Base-by-base conservation (phyloP, 2,888 invertebrate genomes). In the Phania funesta region DNA sequence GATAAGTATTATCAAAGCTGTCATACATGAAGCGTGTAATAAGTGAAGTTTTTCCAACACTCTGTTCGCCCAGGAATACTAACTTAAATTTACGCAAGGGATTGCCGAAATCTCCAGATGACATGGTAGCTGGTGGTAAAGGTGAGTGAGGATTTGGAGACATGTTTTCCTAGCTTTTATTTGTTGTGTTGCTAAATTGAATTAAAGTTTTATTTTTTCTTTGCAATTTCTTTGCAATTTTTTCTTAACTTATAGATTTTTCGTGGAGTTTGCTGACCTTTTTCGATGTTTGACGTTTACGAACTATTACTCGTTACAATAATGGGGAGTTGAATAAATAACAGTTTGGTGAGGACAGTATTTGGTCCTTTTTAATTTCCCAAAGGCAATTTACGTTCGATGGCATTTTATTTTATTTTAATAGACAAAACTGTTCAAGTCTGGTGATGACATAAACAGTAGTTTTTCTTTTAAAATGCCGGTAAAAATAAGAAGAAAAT, bases 1-100 rank as follows among this genome's bases (percentile, higher is more conserved):
- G 99, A 93, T 99, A 99, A 89, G 99, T 99, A 93, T 99, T 99
- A 94, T 99, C 99, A 93, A 99, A 99, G 93, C 99, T 99, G 94
- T 99, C 99, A 92, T 99, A 99, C 99, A 99, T 99, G 93, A 99
- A 99, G 91, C 99, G 95, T 89, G 99, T 99, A 91, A 99, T 99
- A 88, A 99, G 94, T 84, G 99, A 99, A 56, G 99, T 99, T 93
- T 99, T 99, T 85, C 99, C 99, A 90, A 99, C 97, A 93, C 97
- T 99, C 92, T 99, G 99, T 93, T 99, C 99, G 87, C 99, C 99
- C 86, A 99, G 94, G 93, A 99, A 99, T 89, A 99, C 99, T 88
- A 99, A 94, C 93, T 99, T 99, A 93, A 99, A 99, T 93, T 99
- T 99, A 92, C 99, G 95, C 92, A 99, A 93, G 87, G 99, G 99